These are phyloP conservation scores for Phrynosoma platyrhinos DNA, from an alignment of 2,113 vertebrate species.

Conservation along the genomic window DNA sequence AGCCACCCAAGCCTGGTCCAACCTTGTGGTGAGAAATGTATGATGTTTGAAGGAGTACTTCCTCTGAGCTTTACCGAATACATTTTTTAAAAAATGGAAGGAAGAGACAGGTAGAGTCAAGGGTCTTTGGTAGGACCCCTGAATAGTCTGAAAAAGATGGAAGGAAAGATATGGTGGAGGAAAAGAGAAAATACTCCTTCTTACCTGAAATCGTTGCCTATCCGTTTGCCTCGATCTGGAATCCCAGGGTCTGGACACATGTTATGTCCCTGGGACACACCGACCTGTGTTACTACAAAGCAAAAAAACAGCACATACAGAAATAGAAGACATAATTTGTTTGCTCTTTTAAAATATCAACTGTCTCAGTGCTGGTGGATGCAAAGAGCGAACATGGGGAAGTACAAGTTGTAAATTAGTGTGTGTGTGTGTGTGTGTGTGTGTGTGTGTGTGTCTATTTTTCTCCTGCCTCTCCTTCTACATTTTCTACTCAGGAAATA, in stretches of 20 bases:
- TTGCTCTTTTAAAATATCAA: slow-evolving; percentile 42
- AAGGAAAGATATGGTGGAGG: background rate
- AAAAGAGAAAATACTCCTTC: slow-evolving; percentile 9
- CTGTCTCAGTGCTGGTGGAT: slow-evolving; percentile 57
- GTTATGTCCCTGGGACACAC: slow-evolving; percentile 97
- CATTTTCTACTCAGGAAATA: no score
- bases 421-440: background rate
- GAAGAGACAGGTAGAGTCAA: background rate
- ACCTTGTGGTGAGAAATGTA: background rate
- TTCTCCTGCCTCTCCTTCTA: background rate
- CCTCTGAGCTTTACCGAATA: background rate
- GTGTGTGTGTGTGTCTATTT: background rate
- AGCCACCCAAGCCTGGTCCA: background rate
- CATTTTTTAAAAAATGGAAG: background rate
- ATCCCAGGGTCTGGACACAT: slow-evolving; percentile 98
- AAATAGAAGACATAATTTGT: slow-evolving; percentile 70
- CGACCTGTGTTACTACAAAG: slow-evolving; percentile 97
- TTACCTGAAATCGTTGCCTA: slow-evolving; percentile 98
- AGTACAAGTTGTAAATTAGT: slow-evolving; percentile 15
- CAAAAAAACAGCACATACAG: slow-evolving; percentile 84
- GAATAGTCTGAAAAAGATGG: background rate
- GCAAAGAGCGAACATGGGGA: slow-evolving; percentile 68
- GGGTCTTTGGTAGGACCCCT: background rate
- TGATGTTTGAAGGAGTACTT: no score
- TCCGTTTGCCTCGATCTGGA: slow-evolving; percentile 97